Conservation (phyloP, 1,140 invertebrate genomes). For the Bombus pyrosoma region DNA sequence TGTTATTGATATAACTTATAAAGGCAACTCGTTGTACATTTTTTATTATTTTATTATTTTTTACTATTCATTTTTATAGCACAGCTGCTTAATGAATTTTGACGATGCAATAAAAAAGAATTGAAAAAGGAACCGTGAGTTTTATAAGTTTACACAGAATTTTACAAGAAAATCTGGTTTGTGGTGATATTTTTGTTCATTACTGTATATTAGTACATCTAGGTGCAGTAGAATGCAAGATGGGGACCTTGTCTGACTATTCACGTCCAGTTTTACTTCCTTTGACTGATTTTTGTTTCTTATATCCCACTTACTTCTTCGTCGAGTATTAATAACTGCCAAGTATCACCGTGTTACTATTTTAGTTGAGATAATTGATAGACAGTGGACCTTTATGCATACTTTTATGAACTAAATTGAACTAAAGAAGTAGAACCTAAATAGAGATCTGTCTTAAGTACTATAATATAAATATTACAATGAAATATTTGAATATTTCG, state of each 20-base stretch:
- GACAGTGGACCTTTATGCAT: not conserved
- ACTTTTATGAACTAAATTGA: too few relatives aligned
- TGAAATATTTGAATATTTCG: too few relatives aligned
- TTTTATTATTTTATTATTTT: not conserved
- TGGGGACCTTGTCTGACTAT: constrained; percentile 23
- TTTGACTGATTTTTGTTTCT: not conserved
- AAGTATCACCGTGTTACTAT: not conserved
- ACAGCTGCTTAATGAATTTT: too few relatives aligned
- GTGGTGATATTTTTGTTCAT: not conserved
- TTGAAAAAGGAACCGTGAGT: not conserved
- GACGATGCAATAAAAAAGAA: not conserved
- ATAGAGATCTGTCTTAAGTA: too few relatives aligned
- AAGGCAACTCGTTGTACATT: not conserved
- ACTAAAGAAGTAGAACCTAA: too few relatives aligned
- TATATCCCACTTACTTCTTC: not conserved
- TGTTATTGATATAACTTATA: not conserved
- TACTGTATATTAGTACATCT: constrained; percentile 23
- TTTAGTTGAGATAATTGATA: not conserved
- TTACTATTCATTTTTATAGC: not conserved
- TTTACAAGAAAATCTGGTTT: not conserved
- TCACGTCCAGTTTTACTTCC: constrained; percentile 12
- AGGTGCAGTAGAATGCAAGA: constrained; percentile 18
- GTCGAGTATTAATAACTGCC: not conserved
- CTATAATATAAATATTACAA: too few relatives aligned
- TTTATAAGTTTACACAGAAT: not conserved